These are phyloP conservation scores for Brachionus plicatilis DNA, from an alignment of 1,140 invertebrate species.

Conservation along the genomic window DNA sequence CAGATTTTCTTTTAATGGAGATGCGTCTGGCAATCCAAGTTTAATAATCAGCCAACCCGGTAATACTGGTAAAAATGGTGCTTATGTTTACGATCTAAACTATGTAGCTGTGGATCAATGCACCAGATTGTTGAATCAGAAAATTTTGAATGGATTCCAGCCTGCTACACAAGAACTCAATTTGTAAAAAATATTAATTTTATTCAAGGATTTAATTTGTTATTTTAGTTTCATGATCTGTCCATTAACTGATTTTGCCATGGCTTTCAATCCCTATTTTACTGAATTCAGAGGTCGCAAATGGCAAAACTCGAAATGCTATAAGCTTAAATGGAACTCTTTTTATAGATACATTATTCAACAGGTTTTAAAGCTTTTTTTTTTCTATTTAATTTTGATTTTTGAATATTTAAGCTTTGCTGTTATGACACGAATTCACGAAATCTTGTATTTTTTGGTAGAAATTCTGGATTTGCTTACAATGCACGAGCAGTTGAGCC, in stretches of 20 bases:
- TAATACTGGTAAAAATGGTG: not conserved
- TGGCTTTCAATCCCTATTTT: not conserved
- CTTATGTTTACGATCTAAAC: not conserved
- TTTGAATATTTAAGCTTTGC: not conserved
- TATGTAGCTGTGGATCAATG: not conserved
- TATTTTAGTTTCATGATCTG: not conserved
- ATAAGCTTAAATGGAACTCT: not conserved
- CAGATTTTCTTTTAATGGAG: not conserved
- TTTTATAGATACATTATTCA: not conserved
- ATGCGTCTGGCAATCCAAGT: not conserved
- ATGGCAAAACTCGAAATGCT: not conserved
- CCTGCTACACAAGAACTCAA: not conserved
- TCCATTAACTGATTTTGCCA: not conserved
- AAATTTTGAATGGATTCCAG: no score
- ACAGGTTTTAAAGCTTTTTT: not conserved
- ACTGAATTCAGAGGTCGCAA: not conserved
- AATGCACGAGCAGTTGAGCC: not conserved
- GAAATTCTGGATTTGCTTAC: slow-evolving; percentile 26
- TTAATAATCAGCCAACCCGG: not conserved
- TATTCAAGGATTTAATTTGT: not conserved
- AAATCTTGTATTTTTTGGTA: not conserved
- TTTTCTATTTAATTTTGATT: not conserved
- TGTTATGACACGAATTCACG: not conserved
- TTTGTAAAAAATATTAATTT: not conserved
- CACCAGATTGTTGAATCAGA: not conserved